Conservation (phyloP, 2,113 vertebrate species). For the Ammodytes marinus region DNA sequence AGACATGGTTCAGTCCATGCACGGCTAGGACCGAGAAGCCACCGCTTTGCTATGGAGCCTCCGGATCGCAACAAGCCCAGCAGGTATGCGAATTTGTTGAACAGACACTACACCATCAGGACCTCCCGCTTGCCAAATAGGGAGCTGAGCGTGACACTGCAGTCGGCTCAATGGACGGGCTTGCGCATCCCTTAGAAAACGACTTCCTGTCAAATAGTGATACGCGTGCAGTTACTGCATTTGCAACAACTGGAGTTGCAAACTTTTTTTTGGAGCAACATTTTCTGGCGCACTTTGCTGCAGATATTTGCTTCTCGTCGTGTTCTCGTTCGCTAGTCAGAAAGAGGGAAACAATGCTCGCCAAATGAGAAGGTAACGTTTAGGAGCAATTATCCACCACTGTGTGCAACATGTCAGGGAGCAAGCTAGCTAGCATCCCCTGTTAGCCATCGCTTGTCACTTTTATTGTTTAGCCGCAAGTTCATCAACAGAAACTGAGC, state of each 20-base stretch:
- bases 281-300: constrained; percentile 5
- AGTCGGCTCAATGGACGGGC: constrained; percentile 44
- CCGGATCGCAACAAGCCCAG: constrained; percentile 82
- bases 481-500: constrained; percentile 16
- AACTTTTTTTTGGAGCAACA: constrained; percentile 78
- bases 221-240: constrained; percentile 80
- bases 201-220: constrained; percentile 86
- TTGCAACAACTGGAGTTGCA: constrained; percentile 80
- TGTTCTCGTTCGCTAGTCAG: not conserved
- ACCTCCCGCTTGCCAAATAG: constrained; percentile 80
- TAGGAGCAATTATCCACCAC: not conserved
- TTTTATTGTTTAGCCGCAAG: constrained; percentile 71
- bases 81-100: constrained; percentile 83
- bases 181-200: constrained; percentile 58
- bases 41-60: constrained; percentile 84
- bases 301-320: not conserved
- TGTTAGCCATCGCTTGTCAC: constrained; percentile 67
- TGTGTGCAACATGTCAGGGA: constrained; percentile 69
- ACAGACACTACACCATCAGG: constrained; percentile 81
- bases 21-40: constrained; percentile 69
- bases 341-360: constrained; percentile 59
- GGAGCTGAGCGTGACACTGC: constrained; percentile 67
- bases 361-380: constrained; percentile 75
- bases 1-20: constrained; percentile 83
- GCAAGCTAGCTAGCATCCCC: constrained; percentile 68